Conservation (phyloP, 2,113 vertebrate species). For the Eublepharis macularius region DNA sequence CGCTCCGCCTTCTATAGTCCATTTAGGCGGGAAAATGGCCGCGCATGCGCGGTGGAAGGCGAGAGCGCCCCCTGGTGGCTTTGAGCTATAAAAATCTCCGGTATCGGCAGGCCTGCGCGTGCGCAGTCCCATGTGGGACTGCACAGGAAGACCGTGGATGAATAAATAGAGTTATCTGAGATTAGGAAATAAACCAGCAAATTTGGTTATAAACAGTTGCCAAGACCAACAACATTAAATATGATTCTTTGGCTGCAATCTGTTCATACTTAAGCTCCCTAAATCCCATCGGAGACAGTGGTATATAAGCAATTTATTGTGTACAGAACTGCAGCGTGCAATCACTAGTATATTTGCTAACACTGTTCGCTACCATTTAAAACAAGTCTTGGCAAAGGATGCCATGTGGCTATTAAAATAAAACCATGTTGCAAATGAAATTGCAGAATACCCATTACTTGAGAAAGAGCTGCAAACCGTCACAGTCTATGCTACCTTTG, state of each 20-base stretch:
- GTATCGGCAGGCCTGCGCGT: no score
- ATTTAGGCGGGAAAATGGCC: no score
- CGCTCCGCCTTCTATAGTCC: no score
- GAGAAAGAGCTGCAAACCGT: background rate
- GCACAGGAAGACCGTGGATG: no score
- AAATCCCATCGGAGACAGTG: background rate
- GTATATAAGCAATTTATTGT: background rate
- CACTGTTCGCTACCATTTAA: background rate
- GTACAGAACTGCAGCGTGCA: background rate
- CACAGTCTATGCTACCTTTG: no score
- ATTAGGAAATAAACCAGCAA: no score
- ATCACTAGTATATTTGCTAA: background rate
- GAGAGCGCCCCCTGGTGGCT: no score
- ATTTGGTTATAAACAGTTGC: background rate
- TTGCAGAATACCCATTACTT: no score
- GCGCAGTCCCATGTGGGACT: no score
- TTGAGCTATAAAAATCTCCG: no score
- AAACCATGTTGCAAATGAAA: background rate
- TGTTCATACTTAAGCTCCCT: background rate
- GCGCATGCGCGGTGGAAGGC: no score
- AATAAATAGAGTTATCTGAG: no score
- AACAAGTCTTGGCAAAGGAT: background rate
- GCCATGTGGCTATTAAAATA: background rate
- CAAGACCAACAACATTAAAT: background rate
- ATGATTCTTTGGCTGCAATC: background rate